phyloP scores from a whole-genome alignment of 2,113 vertebrate species.

The Isurus oxyrinchus region DNA sequence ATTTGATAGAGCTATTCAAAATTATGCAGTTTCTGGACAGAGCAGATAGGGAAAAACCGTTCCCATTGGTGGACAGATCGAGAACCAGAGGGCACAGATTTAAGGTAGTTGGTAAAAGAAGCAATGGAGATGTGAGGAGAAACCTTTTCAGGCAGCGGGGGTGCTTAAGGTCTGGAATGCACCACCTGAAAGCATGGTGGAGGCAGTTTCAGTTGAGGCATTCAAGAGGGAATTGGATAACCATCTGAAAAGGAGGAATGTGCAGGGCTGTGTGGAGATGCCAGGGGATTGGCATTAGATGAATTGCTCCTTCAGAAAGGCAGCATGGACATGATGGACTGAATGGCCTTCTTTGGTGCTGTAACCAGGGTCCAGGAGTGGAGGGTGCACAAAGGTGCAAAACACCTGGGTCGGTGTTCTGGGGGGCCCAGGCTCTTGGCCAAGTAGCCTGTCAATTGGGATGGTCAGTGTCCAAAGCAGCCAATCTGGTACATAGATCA shows the following conservation, averaged over 20 bases:
- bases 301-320: background rate
- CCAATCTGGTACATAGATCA: too few relatives aligned
- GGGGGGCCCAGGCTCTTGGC: too few relatives aligned
- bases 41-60: background rate
- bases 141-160: background rate
- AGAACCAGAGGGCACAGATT: background rate
- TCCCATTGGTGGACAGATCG: background rate
- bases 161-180: background rate
- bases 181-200: background rate
- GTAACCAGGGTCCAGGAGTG: too few relatives aligned
- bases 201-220: background rate
- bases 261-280: background rate
- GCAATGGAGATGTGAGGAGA: background rate
- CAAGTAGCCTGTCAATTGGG: too few relatives aligned
- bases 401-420: too few relatives aligned
- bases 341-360: too few relatives aligned
- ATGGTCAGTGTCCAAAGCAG: too few relatives aligned
- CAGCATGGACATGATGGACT: background rate
- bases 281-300: background rate
- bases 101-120: background rate
- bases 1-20: background rate
- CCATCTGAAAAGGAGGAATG: background rate
- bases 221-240: background rate
- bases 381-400: too few relatives aligned
- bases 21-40: background rate